Evolutionary conservation across 2,888 invertebrate genomes (phyloP).

Genomic region (Dolichopus griseipennis): DNA sequence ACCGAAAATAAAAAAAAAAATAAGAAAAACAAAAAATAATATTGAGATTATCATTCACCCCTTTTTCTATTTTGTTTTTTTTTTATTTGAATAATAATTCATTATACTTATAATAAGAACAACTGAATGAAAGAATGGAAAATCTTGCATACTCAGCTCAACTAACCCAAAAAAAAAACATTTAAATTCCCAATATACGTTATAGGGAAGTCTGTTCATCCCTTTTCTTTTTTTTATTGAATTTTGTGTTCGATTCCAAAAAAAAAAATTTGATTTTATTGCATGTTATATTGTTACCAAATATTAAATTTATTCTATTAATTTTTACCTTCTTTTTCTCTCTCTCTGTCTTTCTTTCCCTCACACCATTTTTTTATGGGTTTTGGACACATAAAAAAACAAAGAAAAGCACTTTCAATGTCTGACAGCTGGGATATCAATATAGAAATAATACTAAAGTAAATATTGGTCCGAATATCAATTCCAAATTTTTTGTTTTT

Average conservation of each 20-base stretch:
- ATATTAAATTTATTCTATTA: not conserved
- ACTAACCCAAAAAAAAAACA: not conserved
- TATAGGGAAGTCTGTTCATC: too few relatives aligned
- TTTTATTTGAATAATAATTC: constrained; percentile 5
- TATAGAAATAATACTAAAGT: not conserved
- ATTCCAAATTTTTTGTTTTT: not conserved
- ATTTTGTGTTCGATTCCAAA: too few relatives aligned
- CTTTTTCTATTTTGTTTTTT: too few relatives aligned
- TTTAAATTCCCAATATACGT: too few relatives aligned
- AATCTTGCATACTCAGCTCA: not conserved
- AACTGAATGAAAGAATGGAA: not conserved
- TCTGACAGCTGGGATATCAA: not conserved
- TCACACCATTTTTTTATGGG: too few relatives aligned
- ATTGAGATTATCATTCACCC: constrained; percentile 3
- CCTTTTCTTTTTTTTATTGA: too few relatives aligned
- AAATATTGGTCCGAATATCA: not conserved
- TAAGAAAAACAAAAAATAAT: too few relatives aligned
- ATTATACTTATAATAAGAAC: not conserved
- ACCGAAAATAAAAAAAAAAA: not conserved
- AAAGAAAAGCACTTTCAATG: not conserved
- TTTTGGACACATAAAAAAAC: too few relatives aligned
- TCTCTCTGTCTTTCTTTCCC: not conserved
- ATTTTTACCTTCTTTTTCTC: not conserved
- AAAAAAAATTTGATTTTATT: not conserved
- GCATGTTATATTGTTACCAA: not conserved